Conservation (phyloP, 1,140 invertebrate genomes). For the Cyclina sinensis region DNA sequence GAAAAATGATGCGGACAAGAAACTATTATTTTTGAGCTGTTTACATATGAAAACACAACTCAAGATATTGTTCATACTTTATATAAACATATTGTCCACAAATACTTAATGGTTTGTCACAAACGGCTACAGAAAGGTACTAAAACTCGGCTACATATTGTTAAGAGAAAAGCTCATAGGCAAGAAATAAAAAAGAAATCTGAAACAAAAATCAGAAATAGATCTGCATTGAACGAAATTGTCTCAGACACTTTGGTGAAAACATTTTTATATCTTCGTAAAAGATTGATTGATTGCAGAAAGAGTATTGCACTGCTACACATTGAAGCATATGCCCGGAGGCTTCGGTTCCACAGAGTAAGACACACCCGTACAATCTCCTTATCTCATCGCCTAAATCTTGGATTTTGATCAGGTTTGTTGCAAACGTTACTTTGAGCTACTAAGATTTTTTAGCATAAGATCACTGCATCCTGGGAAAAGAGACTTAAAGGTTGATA, state of each 20-base stretch:
- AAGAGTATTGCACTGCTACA: not conserved
- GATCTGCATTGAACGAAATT: not conserved
- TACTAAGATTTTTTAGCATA: not conserved
- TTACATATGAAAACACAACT: not conserved
- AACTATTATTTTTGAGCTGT: not conserved
- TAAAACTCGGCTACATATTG: not conserved
- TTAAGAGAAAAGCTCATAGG: not conserved
- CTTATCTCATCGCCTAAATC: conserved; percentile 30
- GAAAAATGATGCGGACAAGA: not conserved
- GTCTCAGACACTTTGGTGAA: not conserved
- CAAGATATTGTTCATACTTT: no score
- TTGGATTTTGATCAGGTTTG: not conserved
- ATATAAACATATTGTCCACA: no score
- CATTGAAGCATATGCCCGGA: not conserved
- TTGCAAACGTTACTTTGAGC: not conserved
- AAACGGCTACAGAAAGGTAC: no score
- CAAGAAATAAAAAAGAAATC: not conserved
- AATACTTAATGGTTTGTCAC: no score
- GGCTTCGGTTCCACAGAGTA: conserved; percentile 17
- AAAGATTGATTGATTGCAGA: not conserved
- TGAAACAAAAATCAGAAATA: not conserved
- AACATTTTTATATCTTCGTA: conserved; percentile 45
- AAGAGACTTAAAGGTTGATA: not conserved
- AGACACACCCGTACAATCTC: conserved; percentile 1
- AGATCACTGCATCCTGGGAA: conserved; percentile 17